phyloP scores from a whole-genome alignment of 2,797 vertebrate genomes.

The Anas georgica region DNA sequence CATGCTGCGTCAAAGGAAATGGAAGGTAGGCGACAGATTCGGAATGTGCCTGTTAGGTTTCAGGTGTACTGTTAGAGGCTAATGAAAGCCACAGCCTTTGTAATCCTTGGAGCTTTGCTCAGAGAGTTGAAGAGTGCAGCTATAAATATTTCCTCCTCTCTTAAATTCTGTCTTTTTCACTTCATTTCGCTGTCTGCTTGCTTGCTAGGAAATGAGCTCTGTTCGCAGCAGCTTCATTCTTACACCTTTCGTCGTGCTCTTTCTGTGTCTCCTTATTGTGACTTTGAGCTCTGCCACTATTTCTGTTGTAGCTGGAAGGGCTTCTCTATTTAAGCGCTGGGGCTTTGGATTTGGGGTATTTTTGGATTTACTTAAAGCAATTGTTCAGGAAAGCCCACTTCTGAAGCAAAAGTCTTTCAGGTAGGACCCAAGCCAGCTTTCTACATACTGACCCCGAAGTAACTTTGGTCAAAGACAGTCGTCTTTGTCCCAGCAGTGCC shows the following conservation, averaged over 20 bases:
- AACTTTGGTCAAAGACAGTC: neutral
- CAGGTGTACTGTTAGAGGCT: neutral
- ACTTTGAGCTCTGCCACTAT: neutral
- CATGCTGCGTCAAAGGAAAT: neutral
- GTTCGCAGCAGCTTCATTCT: neutral
- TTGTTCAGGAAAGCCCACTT: neutral
- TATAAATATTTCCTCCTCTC: slow-evolving; percentile 19
- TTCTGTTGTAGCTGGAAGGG: neutral
- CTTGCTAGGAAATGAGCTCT: neutral
- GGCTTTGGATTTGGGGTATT: neutral
- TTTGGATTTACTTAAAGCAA: neutral
- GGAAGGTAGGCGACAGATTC: neutral
- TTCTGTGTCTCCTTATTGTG: neutral
- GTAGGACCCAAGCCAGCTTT: neutral
- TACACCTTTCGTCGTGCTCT: neutral
- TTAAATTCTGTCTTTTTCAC: neutral
- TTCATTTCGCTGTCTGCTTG: neutral
- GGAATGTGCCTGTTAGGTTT: neutral
- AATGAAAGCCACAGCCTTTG: neutral
- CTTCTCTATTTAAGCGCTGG: neutral
- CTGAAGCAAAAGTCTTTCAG: neutral
- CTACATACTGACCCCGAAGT: neutral
- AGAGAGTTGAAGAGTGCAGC: neutral
- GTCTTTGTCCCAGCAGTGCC: neutral
- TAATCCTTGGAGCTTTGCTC: slow-evolving; percentile 1